Conservation (phyloP, 2,888 invertebrate species). For the Petrolisthes cinctipes region DNA sequence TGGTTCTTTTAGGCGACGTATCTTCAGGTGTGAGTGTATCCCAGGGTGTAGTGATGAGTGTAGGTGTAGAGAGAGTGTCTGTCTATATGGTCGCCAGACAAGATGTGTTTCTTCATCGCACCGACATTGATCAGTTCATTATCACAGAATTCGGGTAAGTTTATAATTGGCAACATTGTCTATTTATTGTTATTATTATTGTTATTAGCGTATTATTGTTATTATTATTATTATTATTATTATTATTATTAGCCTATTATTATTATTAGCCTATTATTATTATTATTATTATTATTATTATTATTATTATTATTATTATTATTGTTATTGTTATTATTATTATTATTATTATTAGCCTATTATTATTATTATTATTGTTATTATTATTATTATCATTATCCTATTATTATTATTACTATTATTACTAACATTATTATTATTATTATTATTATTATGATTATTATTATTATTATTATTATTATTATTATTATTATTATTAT, state of each 20-base stretch:
- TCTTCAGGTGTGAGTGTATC: not conserved
- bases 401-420: not conserved
- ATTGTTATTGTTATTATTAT: too few relatives aligned
- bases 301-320: too few relatives aligned
- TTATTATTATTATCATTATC: not conserved
- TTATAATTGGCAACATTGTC: too few relatives aligned
- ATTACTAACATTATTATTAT: not conserved
- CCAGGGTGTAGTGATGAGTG: not conserved
- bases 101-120: slow-evolving; percentile 7
- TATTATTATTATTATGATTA: not conserved
- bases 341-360: too few relatives aligned
- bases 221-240: too few relatives aligned
- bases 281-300: too few relatives aligned
- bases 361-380: too few relatives aligned
- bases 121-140: slow-evolving; percentile 57
- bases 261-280: too few relatives aligned
- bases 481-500: not conserved
- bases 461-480: not conserved
- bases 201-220: not conserved
- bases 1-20: slow-evolving; percentile 26
- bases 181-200: not conserved
- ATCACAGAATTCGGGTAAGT: slow-evolving; percentile 57
- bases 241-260: too few relatives aligned
- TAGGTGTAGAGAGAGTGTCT: slow-evolving; percentile 11
- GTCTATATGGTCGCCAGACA: slow-evolving; percentile 45